Base-by-base conservation (phyloP, 1,140 invertebrate genomes). In the Drosophila dunni region DNA sequence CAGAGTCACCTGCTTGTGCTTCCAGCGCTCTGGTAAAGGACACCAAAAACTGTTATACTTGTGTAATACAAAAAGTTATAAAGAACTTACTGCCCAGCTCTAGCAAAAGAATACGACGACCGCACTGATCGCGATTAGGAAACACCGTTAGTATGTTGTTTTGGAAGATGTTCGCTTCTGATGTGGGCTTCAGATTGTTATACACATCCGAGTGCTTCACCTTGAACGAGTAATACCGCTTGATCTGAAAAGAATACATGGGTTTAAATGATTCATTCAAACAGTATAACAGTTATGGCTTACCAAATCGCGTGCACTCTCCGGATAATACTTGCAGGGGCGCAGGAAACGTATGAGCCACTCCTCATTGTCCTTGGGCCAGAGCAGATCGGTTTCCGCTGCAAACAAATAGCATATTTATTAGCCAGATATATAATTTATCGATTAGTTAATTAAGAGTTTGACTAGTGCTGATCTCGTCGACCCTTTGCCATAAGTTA, bases 181-280 rank as follows among this genome's bases (percentile, higher is more conserved):
- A 94, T 73, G 94, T 96, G 1, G 96, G 96, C 36, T 94, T 93
- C 10, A 97, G 89, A 9, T 93, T 93, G 3, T 96, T 94, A 91
- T 97, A 97, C 0, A 96, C 93, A 67, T 95, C 94, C 15, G 94
- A 78, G 82, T 97, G 96, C 82, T 97, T 97, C 17, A 95, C 90
- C 92, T 97, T 97, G 86, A 97, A 97, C 2, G 92, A 92, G 91
- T 97, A 97, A 89, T 97, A 97, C 57, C 95, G 94, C 92, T 96
- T 95, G 40, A 96, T 94, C 95, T 96, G 92, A 7, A 68, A 75
- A 29, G 11, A 0, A 45, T 17, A 40, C 0, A 9, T 42, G 15
- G 1, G 1, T n/a, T 46, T 17, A 3, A 3, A 1, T 51, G 10
- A 40, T 38, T 11, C 38, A 54, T 7, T 44, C 10, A 6, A 7